A percentile compares a stretch with the other conserved stretches of the same genome.
Conservation (phyloP, 2,113 vertebrate species). For the Suncus etruscus region DNA sequence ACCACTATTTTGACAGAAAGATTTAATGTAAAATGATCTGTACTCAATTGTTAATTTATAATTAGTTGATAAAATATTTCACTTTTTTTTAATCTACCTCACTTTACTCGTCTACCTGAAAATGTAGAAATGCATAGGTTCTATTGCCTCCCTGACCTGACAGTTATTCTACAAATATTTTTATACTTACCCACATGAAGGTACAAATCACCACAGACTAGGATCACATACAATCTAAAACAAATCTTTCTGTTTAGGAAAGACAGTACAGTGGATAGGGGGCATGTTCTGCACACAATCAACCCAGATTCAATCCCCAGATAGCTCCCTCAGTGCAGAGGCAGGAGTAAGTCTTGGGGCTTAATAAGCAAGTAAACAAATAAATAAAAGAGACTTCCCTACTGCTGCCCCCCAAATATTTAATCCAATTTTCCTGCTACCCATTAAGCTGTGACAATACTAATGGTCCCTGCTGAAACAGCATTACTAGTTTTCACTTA, state of each 20-base stretch:
- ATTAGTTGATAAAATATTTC: background rate
- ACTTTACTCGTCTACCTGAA: background rate
- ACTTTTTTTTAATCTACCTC: background rate
- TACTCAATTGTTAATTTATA: background rate
- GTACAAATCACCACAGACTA: background rate
- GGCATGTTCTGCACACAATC: too few species aligned
- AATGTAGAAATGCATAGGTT: background rate
- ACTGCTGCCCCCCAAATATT: background rate
- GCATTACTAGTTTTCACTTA: constrained; percentile 43
- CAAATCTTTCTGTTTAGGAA: too few species aligned
- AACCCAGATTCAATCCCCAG: too few species aligned
- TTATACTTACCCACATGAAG: background rate
- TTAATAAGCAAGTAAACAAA: too few species aligned
- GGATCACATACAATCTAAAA: background rate
- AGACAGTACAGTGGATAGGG: too few species aligned
- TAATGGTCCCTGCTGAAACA: constrained; percentile 57
- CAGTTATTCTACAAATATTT: background rate
- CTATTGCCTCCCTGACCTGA: background rate
- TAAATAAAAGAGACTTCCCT: background rate
- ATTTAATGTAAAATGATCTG: background rate
- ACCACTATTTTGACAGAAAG: background rate
- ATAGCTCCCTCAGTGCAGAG: too few species aligned
- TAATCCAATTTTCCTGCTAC: background rate
- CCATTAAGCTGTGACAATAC: constrained; percentile 17
- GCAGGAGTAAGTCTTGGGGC: too few species aligned